A percentile compares a stretch with the other conserved stretches of the same genome.
Evolutionary conservation across 2,888 invertebrate species (phyloP).

Genomic region (Artemia sp.): DNA sequence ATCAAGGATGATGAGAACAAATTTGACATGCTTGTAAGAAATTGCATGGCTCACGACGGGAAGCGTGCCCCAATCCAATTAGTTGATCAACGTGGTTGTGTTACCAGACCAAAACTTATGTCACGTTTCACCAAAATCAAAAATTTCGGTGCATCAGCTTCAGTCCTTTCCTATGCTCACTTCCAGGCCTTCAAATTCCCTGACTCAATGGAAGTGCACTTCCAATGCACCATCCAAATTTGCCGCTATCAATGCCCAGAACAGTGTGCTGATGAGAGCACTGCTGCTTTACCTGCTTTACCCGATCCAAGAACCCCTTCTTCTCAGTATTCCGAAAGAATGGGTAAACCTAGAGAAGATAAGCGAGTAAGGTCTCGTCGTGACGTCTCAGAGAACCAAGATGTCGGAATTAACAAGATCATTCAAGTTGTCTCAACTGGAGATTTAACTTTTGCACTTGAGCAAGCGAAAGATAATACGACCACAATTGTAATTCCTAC

Average conservation of each 20-base stretch:
- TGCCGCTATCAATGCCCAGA: conserved; percentile 83
- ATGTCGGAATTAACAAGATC: conserved; percentile 70
- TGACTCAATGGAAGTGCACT: conserved; percentile 89
- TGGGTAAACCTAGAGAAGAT: conserved; percentile 50
- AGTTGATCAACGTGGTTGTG: conserved; percentile 80
- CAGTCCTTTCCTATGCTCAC: conserved; percentile 75
- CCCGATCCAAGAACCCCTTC: conserved; percentile 26
- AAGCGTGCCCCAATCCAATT: conserved; percentile 80
- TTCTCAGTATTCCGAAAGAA: conserved; percentile 40
- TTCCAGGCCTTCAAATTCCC: conserved; percentile 92
- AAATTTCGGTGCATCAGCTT: conserved; percentile 82
- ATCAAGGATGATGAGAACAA: conserved; percentile 88
- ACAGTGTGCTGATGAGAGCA: conserved; percentile 47
- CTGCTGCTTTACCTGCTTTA: conserved; percentile 23
- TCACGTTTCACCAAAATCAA: conserved; percentile 84
- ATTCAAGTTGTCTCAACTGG: conserved; percentile 81
- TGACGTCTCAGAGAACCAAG: conserved; percentile 35
- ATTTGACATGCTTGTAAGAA: conserved; percentile 84
- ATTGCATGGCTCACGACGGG: conserved; percentile 86
- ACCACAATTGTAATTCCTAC: conserved; percentile 50
- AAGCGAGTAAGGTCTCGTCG: conserved; percentile 42
- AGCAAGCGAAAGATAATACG: conserved; percentile 44
- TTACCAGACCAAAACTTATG: conserved; percentile 79
- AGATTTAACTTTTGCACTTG: conserved; percentile 64
- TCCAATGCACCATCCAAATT: conserved; percentile 86